Evolutionary conservation across 2,888 invertebrate genomes (phyloP).

Genomic region (Microchrysa polita): DNA sequence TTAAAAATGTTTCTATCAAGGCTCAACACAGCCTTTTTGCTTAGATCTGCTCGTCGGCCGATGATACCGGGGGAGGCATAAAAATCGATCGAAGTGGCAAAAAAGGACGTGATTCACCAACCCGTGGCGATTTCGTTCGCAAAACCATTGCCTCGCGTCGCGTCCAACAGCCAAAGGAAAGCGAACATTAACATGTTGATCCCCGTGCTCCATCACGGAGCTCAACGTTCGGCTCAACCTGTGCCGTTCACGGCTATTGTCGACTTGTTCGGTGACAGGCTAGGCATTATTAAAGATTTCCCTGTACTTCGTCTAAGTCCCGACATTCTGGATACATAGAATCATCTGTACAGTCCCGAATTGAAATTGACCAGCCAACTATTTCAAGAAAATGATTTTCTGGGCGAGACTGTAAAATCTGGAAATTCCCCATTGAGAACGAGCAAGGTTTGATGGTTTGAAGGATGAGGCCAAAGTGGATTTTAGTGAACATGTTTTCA

Average conservation of each 20-base stretch:
- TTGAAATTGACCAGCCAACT: slow-evolving; percentile 79
- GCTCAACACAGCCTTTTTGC: too few relatives aligned
- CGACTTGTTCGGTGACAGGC: slow-evolving; percentile 71
- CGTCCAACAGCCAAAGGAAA: neutral
- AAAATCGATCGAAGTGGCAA: slow-evolving; percentile 75
- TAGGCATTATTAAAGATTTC: slow-evolving; percentile 71
- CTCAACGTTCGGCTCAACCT: neutral
- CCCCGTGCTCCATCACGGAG: slow-evolving; percentile 13
- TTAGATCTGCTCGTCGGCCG: too few relatives aligned
- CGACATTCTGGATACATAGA: slow-evolving; percentile 73
- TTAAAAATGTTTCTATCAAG: too few relatives aligned
- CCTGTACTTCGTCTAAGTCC: slow-evolving; percentile 53
- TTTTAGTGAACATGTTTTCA: slow-evolving; percentile 95
- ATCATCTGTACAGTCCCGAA: slow-evolving; percentile 72
- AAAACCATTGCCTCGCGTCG: slow-evolving; percentile 57
- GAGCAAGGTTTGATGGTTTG: slow-evolving; percentile 91
- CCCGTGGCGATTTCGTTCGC: slow-evolving; percentile 63
- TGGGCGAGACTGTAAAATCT: slow-evolving; percentile 96
- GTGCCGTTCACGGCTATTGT: slow-evolving; percentile 63
- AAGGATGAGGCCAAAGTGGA: slow-evolving; percentile 74
- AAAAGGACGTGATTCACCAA: slow-evolving; percentile 53
- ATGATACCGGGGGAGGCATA: too few relatives aligned
- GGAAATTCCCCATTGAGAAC: slow-evolving; percentile 98
- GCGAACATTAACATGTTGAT: neutral
- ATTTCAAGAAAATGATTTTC: slow-evolving; percentile 90